phyloP scores from a whole-genome alignment of 2,113 vertebrate species.

The Bettongia penicillata region DNA sequence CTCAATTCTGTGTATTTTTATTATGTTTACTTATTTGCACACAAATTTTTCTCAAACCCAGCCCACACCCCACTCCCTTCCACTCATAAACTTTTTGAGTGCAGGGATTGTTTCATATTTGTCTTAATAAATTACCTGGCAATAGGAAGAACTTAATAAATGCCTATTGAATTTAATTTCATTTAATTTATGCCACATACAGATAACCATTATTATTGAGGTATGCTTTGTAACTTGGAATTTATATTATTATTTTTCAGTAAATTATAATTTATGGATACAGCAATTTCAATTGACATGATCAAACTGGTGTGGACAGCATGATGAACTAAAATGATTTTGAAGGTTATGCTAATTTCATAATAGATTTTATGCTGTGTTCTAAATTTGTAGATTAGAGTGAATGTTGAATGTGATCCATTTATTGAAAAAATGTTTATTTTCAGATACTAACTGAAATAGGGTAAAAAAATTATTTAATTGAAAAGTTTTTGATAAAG shows the following conservation, averaged over 20 bases:
- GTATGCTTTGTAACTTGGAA: not conserved
- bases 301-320: not conserved
- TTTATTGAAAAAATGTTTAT: not conserved
- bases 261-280: not conserved
- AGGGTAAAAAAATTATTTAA: constrained; percentile 15
- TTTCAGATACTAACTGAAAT: not conserved
- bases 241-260: not conserved
- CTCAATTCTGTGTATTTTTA: not conserved
- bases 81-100: not conserved
- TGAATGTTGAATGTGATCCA: not conserved
- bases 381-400: not conserved
- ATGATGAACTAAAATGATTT: not conserved
- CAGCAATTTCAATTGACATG: not conserved
- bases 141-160: not conserved
- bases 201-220: not conserved
- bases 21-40: not conserved
- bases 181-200: not conserved
- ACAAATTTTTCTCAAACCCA: not conserved
- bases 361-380: not conserved
- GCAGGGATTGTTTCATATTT: not conserved
- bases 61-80: not conserved
- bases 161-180: not conserved
- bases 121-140: not conserved
- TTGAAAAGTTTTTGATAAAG: not conserved
- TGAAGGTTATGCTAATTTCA: not conserved